phyloP scores from a whole-genome alignment of 2,113 vertebrate genomes.

The Ptilorrhoa leucosticta region DNA sequence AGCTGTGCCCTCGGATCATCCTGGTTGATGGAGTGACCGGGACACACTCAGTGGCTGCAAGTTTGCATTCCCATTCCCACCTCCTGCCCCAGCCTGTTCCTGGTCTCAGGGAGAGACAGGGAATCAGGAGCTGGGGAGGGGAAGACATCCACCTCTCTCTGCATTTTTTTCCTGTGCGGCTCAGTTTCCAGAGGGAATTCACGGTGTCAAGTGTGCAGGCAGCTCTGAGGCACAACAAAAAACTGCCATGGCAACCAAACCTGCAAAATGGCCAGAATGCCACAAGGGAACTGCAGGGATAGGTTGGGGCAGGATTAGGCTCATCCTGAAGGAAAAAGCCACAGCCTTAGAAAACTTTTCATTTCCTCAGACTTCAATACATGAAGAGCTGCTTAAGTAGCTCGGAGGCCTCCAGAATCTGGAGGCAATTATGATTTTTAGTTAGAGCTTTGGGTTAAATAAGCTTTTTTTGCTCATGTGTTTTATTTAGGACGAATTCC shows the following conservation, averaged over 20 bases:
- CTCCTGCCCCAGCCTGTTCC: background rate
- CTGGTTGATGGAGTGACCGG: fast-evolving
- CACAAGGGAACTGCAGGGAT: background rate
- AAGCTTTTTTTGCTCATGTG: background rate
- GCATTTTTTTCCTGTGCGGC: background rate
- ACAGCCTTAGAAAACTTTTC: background rate
- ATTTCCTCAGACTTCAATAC: background rate
- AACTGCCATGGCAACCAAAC: background rate
- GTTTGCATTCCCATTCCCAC: background rate
- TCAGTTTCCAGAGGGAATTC: background rate
- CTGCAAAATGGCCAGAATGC: background rate
- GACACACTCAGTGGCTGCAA: fast-evolving
- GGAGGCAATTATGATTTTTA: background rate
- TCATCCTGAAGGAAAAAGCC: background rate
- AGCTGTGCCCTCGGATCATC: background rate
- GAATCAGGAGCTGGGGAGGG: background rate
- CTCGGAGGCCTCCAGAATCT: background rate
- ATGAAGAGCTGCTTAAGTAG: background rate
- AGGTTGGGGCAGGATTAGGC: background rate
- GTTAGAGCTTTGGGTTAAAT: background rate
- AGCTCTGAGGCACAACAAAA: background rate
- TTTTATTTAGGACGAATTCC: background rate
- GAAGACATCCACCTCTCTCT: background rate
- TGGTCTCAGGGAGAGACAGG: fast-evolving
- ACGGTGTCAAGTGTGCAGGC: fast-evolving